A percentile compares a stretch with the other conserved stretches of the same genome.
These are phyloP conservation scores for Xanthorhoe designata DNA, from an alignment of 2,888 invertebrate genomes.

Conservation along the genomic window DNA sequence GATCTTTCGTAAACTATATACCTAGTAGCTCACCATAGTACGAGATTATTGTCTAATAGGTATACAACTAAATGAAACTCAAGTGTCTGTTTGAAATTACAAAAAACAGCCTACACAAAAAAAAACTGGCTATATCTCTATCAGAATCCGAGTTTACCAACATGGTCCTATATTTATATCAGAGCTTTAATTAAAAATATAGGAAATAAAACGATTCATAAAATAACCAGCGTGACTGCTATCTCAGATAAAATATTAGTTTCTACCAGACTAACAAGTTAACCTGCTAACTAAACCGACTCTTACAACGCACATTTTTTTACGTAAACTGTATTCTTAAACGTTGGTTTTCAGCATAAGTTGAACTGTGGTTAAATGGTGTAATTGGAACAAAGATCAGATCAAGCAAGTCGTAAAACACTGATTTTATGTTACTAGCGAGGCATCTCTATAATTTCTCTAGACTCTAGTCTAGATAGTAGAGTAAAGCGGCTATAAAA, in stretches of 20 bases:
- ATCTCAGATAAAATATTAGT: neutral
- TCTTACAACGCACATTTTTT: neutral
- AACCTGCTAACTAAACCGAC: neutral
- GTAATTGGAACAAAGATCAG: constrained; percentile 5
- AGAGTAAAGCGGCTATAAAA: neutral
- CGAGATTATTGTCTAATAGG: too few species aligned
- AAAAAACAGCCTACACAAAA: too few species aligned
- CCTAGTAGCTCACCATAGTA: too few species aligned
- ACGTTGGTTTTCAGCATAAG: neutral
- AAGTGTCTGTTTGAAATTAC: too few species aligned
- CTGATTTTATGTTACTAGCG: neutral
- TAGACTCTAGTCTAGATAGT: neutral
- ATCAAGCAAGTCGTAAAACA: constrained; percentile 8
- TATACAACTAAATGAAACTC: too few species aligned
- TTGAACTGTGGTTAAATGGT: neutral
- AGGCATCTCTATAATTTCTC: constrained; percentile 7
- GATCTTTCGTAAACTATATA: too few species aligned
- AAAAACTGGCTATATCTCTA: too few species aligned
- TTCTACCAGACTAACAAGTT: neutral
- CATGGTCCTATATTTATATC: too few species aligned
- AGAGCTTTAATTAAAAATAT: neutral
- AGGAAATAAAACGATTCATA: neutral
- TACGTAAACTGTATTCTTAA: neutral
- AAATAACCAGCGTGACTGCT: neutral
- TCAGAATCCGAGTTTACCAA: too few species aligned